Evolutionary conservation across 2,797 vertebrate genomes (phyloP).

Genomic region (Rousettus madagascariensis): DNA sequence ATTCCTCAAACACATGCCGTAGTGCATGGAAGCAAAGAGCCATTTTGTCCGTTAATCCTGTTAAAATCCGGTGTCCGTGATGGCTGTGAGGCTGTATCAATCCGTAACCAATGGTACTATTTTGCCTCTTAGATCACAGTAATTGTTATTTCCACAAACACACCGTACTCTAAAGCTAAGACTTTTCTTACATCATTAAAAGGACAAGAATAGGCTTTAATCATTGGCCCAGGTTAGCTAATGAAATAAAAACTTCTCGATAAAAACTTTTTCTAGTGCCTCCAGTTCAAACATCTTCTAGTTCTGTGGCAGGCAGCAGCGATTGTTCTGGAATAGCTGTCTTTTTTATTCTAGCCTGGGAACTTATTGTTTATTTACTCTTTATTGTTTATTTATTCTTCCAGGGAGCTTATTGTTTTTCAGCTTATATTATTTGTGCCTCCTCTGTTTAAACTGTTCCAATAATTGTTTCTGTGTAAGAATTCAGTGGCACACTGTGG

Average conservation of each 20-base stretch:
- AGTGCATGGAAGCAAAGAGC: not conserved
- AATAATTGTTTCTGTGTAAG: not conserved
- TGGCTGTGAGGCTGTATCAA: not conserved
- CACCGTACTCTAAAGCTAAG: slow-evolving; percentile 29
- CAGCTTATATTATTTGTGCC: not conserved
- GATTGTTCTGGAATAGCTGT: not conserved
- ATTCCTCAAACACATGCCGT: slow-evolving; percentile 50
- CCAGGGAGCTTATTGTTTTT: not conserved
- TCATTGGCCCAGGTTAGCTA: not conserved
- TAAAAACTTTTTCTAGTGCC: not conserved
- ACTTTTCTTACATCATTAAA: slow-evolving; percentile 12
- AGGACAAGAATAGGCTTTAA: not conserved
- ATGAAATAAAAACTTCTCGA: slow-evolving; percentile 23
- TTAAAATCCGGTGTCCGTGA: not conserved
- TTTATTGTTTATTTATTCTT: not conserved
- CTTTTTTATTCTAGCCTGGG: not conserved
- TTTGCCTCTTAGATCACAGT: not conserved
- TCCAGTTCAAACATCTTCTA: not conserved
- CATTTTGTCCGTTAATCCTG: not conserved
- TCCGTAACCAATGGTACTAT: not conserved
- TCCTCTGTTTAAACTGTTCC: not conserved
- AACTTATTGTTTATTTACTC: not conserved
- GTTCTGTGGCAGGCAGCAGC: not conserved
- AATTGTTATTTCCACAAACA: slow-evolving; percentile 18
- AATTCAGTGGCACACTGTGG: not conserved